Conservation (phyloP, 2,888 invertebrate species). For the Anoplius nigerrimus region DNA sequence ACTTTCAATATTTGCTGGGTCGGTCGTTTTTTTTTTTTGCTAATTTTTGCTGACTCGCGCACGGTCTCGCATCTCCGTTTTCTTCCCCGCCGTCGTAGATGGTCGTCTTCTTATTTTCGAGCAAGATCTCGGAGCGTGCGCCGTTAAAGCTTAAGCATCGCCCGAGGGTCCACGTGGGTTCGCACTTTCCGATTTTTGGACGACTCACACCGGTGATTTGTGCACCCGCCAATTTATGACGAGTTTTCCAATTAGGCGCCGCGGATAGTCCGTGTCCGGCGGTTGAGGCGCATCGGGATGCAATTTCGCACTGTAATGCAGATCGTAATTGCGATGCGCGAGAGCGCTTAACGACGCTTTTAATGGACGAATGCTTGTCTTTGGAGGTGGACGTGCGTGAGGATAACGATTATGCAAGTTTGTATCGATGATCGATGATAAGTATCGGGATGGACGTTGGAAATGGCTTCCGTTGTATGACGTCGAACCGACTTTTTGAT, state of each 20-base stretch:
- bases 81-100: conserved; percentile 27
- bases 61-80: conserved; percentile 25
- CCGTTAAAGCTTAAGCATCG: conserved; percentile 9
- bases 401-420: not conserved
- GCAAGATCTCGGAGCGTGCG: conserved; percentile 5
- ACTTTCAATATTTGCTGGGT: too few species aligned
- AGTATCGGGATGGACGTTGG: not conserved
- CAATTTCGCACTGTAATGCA: not conserved
- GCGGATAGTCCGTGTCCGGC: not conserved
- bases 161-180: conserved; percentile 33
- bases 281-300: not conserved
- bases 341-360: conserved; percentile 1
- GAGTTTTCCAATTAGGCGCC: conserved; percentile 1
- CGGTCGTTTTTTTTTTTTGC: too few species aligned
- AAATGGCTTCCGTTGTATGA: too few species aligned
- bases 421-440: conserved; percentile 1
- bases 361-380: conserved; percentile 10
- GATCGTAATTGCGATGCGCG: not conserved
- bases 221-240: not conserved
- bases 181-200: conserved; percentile 13
- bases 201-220: conserved; percentile 4
- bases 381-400: not conserved
- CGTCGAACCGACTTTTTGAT: too few species aligned
- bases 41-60: too few species aligned
- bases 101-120: conserved; percentile 22